A percentile compares a stretch with the other conserved stretches of the same genome.
phyloP scores from a whole-genome alignment of 2,888 invertebrate genomes.

The Volucella inanis region DNA sequence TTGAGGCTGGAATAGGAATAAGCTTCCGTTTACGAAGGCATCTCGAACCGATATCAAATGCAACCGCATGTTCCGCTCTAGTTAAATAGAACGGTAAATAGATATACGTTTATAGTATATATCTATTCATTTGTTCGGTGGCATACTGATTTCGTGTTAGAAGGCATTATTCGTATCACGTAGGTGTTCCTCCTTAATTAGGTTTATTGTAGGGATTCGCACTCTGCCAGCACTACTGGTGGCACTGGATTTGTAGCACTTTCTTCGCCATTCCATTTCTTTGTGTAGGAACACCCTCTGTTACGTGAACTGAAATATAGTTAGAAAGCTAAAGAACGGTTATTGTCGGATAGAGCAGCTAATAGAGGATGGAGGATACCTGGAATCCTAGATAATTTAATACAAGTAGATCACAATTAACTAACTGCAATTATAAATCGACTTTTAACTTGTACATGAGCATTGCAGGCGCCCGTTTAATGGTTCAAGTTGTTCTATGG shows the following conservation, averaged over 20 bases:
- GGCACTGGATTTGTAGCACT: conserved; percentile 1
- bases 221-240: background rate
- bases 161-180: conserved; percentile 36
- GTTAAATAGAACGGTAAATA: conserved; percentile 12
- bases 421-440: conserved; percentile 29
- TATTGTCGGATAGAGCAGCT: background rate
- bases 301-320: background rate
- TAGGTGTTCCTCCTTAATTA: conserved; percentile 47
- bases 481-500: no score
- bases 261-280: background rate
- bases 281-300: background rate
- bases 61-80: conserved; percentile 5
- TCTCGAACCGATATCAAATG: conserved; percentile 29
- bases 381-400: background rate
- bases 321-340: background rate
- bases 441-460: background rate
- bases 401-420: background rate
- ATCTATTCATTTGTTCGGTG: background rate
- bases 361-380: conserved; percentile 3
- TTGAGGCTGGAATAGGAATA: conserved; percentile 24
- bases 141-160: background rate
- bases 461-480: background rate
- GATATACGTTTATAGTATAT: no score
- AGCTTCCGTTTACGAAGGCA: conserved; percentile 3
- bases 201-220: conserved; percentile 21